Base-by-base conservation (phyloP, 2,113 vertebrate species). In the Plecotus auritus region DNA sequence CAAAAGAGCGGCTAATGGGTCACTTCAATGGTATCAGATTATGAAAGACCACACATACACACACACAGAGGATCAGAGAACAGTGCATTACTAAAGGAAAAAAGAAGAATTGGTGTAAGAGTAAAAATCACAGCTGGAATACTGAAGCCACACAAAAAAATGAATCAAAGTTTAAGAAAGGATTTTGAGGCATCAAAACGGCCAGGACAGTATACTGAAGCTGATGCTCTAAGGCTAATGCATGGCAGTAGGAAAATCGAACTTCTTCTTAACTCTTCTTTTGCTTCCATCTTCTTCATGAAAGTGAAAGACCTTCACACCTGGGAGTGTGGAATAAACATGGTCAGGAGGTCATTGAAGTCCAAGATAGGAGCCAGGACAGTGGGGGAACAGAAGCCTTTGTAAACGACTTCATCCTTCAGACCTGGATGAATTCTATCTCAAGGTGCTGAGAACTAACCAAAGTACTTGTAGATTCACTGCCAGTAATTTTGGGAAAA, bases 151-250 rank as follows among this genome's bases (percentile, higher is more conserved):
- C 93, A 17, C 40, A 77, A 20, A 86, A 56, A 82, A 87, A 40
- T n/a, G 11, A 80, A 89, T 80, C 28, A 76, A 84, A 91, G 76
- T 28, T 69, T n/a, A 83, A 16, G 30, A 72, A 88, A 90, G 42
- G 54, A n/a, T 66, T n/a, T n/a, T 28, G 42, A 94, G 23, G 49
- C 85, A 88, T 67, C 77, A 40, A 93, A 96, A 88, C 59, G 49
- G 66, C 40, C 77, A 20, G 54, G 28, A 47, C 4, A 3, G 3
- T 72, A 35, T 40, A 4, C 45, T 72, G 47, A 82, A 12, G 47
- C 45, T 85, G 14, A 85, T 28, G 37, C 85, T 84, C 9, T 66
- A 69, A 89, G 82, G 69, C 30, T 85, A 32, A 74, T 45, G 13
- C 56, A 14, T 26, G 54, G 30, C 18, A 42, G 10, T 8, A 51